Percentiles rank a stretch among this genome's conserved stretches.
These are phyloP conservation scores for Tetranychus urticae DNA, from an alignment of 1,140 invertebrate species.

Conservation along the genomic window DNA sequence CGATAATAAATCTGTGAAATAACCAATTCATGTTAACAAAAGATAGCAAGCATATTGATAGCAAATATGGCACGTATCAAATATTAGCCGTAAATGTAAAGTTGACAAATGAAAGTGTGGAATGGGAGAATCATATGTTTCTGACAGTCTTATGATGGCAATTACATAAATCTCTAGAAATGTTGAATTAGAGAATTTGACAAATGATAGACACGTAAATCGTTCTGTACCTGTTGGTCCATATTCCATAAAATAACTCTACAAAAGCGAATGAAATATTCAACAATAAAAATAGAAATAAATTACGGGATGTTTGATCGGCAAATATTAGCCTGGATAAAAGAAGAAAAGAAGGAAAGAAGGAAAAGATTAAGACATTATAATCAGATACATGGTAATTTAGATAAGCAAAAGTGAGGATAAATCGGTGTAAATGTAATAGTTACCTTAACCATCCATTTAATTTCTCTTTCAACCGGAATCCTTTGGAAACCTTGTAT, in stretches of 20 bases:
- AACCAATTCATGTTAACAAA: no score
- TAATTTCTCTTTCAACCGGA: slow-evolving; percentile 20
- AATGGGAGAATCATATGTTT: no score
- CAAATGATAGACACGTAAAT: no score
- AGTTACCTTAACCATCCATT: slow-evolving; percentile 22
- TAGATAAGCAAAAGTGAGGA: no score
- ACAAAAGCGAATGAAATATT: slow-evolving; percentile 92
- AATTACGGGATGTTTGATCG: slow-evolving; percentile 71
- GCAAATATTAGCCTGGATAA: slow-evolving; percentile 53
- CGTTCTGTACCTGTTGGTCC: slow-evolving; percentile 52
- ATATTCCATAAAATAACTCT: slow-evolving; percentile 78
- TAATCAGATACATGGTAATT: background rate
- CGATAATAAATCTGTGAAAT: no score
- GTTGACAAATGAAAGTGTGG: background rate
- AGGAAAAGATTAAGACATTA: background rate
- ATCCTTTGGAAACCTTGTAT: slow-evolving; percentile 17
- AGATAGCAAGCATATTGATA: no score
- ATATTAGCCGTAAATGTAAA: background rate
- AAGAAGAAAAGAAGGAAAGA: slow-evolving; percentile 7
- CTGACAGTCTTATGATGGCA: no score
- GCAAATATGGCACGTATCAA: no score
- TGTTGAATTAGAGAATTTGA: no score
- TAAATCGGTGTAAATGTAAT: no score
- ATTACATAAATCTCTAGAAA: no score
- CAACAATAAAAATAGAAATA: slow-evolving; percentile 77